phyloP scores from a whole-genome alignment of 2,888 invertebrate genomes.

The Boloria euphrosyne region DNA sequence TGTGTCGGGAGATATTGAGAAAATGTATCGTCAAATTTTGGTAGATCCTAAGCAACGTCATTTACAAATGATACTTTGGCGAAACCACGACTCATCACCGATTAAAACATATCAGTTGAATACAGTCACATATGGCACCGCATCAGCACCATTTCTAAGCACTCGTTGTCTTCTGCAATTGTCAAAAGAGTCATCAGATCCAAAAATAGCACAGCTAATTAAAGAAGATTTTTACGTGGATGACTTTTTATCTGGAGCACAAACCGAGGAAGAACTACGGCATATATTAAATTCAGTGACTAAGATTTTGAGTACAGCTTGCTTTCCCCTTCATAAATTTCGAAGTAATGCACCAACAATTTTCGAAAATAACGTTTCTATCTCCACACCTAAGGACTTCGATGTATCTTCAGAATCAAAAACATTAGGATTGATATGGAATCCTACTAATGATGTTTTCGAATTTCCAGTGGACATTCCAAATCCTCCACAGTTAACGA shows the following conservation, averaged over 20 bases:
- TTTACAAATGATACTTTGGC: not conserved
- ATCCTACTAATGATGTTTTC: not conserved
- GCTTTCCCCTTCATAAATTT: conserved; percentile 4
- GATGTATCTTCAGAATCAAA: not conserved
- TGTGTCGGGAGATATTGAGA: not conserved
- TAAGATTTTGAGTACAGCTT: not conserved
- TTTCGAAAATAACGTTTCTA: not conserved
- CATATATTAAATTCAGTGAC: not conserved
- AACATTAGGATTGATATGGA: not conserved
- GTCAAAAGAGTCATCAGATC: too few relatives aligned
- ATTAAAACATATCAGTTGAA: not conserved
- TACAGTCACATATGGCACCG: not conserved
- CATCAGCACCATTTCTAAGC: not conserved
- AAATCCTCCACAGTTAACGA: conserved; percentile 17
- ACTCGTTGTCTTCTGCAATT: too few relatives aligned
- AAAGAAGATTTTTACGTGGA: too few relatives aligned
- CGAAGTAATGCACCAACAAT: not conserved
- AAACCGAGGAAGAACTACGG: not conserved
- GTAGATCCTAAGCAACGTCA: not conserved
- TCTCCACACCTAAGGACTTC: not conserved
- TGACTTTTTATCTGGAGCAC: not conserved
- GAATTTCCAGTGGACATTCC: not conserved
- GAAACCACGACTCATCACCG: not conserved
- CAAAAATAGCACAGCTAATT: too few relatives aligned
- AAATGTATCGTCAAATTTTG: not conserved